phyloP scores from a whole-genome alignment of 2,888 invertebrate species.

The Osmoderma eremita region DNA sequence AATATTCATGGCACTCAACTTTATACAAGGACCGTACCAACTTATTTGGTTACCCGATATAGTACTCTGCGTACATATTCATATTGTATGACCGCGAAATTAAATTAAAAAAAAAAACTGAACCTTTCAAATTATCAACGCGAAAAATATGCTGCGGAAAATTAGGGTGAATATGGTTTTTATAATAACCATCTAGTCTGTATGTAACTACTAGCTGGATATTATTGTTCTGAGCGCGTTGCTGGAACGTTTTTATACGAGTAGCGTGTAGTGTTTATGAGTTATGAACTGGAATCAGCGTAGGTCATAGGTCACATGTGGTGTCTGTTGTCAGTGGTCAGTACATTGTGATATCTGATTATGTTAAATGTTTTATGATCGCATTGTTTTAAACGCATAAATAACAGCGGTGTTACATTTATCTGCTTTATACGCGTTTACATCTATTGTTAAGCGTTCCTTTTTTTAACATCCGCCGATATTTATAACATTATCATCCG shows the following conservation, averaged over 20 bases:
- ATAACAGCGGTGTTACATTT: constrained; percentile 48
- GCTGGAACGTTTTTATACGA: constrained; percentile 29
- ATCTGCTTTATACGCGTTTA: constrained; percentile 47
- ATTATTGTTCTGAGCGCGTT: background rate
- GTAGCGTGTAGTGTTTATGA: constrained; percentile 47
- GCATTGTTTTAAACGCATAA: constrained; percentile 54
- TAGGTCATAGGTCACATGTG: constrained; percentile 55
- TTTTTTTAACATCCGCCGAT: constrained; percentile 34
- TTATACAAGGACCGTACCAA: too few species aligned
- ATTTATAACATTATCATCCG: constrained; percentile 38
- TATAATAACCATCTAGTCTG: background rate
- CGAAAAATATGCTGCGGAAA: constrained; percentile 6
- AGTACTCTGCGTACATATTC: too few species aligned
- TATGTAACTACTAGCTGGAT: background rate
- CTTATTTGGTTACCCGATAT: too few species aligned
- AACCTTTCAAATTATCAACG: background rate
- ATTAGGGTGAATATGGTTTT: constrained; percentile 2
- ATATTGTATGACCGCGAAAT: too few species aligned
- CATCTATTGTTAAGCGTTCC: constrained; percentile 42
- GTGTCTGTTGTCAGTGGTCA: constrained; percentile 56
- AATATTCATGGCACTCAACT: background rate
- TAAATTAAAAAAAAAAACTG: too few species aligned
- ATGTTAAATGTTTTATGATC: constrained; percentile 59
- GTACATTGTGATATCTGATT: constrained; percentile 57
- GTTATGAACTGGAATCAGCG: constrained; percentile 53